These are phyloP conservation scores for Chrysochloris asiatica DNA, from an alignment of 2,113 vertebrate genomes.

Conservation along the genomic window DNA sequence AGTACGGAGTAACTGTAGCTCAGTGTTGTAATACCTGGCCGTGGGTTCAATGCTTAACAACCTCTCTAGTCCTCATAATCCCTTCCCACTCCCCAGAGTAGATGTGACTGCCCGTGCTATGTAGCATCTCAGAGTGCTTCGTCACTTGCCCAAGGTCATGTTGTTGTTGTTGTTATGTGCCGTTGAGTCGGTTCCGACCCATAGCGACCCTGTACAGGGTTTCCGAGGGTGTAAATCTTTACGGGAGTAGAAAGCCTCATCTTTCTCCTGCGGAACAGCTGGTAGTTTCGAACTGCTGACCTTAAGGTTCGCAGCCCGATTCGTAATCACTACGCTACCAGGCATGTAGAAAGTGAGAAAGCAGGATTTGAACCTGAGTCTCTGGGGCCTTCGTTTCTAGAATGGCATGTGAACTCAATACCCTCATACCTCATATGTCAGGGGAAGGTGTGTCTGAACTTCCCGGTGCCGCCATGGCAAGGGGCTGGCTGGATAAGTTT, in stretches of 20 bases:
- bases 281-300: too few relatives aligned
- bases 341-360: rapidly evolving
- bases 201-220: too few relatives aligned
- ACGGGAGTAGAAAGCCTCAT: too few relatives aligned
- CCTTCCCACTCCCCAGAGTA: rapidly evolving
- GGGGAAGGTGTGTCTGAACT: not conserved
- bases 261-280: too few relatives aligned
- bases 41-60: not conserved
- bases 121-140: not conserved
- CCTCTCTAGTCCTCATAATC: not conserved
- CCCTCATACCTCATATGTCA: not conserved
- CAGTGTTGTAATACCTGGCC: not conserved
- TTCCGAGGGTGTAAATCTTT: too few relatives aligned
- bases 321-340: too few relatives aligned
- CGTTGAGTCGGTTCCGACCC: too few relatives aligned
- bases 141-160: too few relatives aligned
- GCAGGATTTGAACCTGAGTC: not conserved
- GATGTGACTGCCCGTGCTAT: not conserved
- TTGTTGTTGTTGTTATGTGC: too few relatives aligned
- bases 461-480: too few relatives aligned
- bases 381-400: rapidly evolving
- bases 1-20: not conserved
- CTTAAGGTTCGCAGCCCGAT: too few relatives aligned
- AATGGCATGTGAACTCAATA: too few relatives aligned
- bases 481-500: not conserved